phyloP scores from a whole-genome alignment of 2,888 invertebrate species.

The Eudasyphora cyanicolor region DNA sequence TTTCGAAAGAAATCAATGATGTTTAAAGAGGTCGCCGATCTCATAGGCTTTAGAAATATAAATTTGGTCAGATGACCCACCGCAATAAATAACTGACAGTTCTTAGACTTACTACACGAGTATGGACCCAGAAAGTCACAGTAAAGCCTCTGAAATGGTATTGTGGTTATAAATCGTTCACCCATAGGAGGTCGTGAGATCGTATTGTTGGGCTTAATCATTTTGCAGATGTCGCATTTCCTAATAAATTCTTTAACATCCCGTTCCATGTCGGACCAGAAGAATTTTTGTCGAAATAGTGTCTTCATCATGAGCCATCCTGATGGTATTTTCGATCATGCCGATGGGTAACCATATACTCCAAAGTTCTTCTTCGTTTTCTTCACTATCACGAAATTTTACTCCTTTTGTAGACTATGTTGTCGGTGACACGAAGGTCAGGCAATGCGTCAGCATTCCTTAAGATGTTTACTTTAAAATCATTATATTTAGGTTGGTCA shows the following conservation, averaged over 20 bases:
- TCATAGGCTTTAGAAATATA: slow-evolving; percentile 29
- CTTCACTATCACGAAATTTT: not conserved
- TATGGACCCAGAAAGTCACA: slow-evolving; percentile 40
- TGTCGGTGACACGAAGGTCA: not conserved
- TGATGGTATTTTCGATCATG: not conserved
- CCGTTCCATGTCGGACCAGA: slow-evolving; percentile 16
- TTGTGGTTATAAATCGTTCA: slow-evolving; percentile 3
- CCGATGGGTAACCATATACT: slow-evolving; percentile 12
- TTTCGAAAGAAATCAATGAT: slow-evolving; percentile 12
- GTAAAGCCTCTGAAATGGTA: slow-evolving; percentile 31
- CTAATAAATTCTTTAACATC: slow-evolving; percentile 1
- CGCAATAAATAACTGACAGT: slow-evolving; percentile 9
- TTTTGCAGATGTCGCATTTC: slow-evolving; percentile 15
- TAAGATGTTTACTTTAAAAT: not conserved
- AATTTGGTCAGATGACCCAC: slow-evolving; percentile 34
- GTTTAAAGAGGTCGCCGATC: slow-evolving; percentile 11
- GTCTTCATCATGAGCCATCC: slow-evolving; percentile 18
- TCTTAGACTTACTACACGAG: slow-evolving; percentile 8
- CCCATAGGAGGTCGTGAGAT: slow-evolving; percentile 36
- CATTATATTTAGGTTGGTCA: not conserved
- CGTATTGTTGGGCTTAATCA: not conserved
- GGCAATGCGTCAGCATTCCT: not conserved
- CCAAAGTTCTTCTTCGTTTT: slow-evolving; percentile 4
- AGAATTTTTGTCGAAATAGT: slow-evolving; percentile 32
- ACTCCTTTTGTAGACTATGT: not conserved